Evolutionary conservation across 2,113 vertebrate genomes (phyloP).

Genomic region (Microtus pennsylvanicus): DNA sequence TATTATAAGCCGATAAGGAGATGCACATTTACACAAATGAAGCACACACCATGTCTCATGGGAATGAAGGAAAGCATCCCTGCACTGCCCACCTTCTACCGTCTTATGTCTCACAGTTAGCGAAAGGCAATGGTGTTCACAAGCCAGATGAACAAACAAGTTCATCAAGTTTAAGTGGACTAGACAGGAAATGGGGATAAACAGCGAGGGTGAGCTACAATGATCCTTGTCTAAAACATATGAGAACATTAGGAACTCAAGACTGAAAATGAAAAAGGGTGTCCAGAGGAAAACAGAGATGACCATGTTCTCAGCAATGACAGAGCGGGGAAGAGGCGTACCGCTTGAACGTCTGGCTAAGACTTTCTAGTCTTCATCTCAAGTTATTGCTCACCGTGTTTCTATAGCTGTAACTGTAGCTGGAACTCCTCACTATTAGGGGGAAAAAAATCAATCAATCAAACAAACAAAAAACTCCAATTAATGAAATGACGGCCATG

Average conservation of each 20-base stretch:
- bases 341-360: background rate
- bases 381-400: background rate
- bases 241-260: background rate
- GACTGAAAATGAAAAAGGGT: too few species aligned
- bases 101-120: background rate
- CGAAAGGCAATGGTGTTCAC: background rate
- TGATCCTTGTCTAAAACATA: background rate
- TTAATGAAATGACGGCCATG: background rate
- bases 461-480: background rate
- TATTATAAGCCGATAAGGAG: slow-evolving; percentile 12
- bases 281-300: background rate
- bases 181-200: background rate
- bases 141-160: background rate
- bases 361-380: slow-evolving; percentile 16
- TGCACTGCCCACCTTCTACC: background rate
- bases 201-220: background rate
- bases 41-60: background rate
- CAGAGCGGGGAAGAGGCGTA: background rate
- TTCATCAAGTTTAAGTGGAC: background rate
- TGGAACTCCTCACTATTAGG: background rate
- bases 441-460: background rate
- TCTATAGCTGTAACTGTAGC: background rate
- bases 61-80: background rate
- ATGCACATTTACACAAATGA: background rate
- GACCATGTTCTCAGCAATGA: background rate